These are phyloP conservation scores for Tridacna gigas DNA, from an alignment of 2,888 invertebrate species.

Conservation along the genomic window DNA sequence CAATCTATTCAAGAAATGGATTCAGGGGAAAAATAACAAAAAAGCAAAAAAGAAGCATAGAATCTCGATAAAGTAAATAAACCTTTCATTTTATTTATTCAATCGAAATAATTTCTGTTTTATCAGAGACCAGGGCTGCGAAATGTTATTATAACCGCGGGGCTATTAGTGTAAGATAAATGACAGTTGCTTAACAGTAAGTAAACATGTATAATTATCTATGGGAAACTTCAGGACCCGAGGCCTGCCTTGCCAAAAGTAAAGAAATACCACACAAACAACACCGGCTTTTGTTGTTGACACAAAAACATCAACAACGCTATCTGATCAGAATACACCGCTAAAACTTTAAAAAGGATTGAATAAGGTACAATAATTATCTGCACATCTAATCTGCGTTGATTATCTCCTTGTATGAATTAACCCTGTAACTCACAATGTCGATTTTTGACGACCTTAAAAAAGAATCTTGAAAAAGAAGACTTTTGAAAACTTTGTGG, in stretches of 20 bases:
- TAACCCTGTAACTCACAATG: no score
- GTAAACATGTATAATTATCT: conserved; percentile 17
- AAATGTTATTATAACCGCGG: conserved; percentile 5
- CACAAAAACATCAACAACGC: no score
- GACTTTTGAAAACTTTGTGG: no score
- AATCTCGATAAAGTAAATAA: conserved; percentile 5
- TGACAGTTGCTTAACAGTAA: conserved; percentile 19
- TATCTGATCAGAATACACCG: no score
- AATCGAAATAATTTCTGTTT: conserved; percentile 15
- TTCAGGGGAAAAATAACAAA: neutral
- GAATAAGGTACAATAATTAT: neutral
- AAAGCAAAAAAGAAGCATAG: neutral
- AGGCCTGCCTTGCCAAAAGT: neutral
- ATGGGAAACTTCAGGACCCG: neutral
- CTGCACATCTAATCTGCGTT: neutral
- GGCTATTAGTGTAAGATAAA: conserved; percentile 19
- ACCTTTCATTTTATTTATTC: conserved; percentile 5
- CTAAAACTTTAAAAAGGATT: no score
- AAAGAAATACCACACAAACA: no score
- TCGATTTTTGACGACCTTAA: no score
- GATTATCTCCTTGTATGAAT: no score
- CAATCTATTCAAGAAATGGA: neutral
- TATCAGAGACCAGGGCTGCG: conserved; percentile 6
- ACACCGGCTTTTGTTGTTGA: no score
- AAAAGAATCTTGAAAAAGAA: no score